These are phyloP conservation scores for Coenobita brevimanus DNA, from an alignment of 1,140 invertebrate species.

Conservation along the genomic window DNA sequence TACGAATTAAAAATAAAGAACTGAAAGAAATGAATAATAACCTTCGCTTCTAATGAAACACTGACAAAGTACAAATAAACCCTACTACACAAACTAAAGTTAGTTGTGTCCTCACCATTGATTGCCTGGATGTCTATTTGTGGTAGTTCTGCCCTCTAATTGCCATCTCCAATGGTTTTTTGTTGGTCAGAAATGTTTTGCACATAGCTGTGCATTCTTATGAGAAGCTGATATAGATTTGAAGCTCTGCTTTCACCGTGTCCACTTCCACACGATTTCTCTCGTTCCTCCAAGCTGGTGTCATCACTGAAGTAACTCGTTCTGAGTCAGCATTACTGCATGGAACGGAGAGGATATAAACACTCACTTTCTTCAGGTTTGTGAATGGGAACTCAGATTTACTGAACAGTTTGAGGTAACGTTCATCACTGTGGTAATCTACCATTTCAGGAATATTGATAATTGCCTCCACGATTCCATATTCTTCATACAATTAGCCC, in stretches of 20 bases:
- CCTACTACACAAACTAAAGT: too few relatives aligned
- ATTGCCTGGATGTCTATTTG: not conserved
- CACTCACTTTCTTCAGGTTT: slow-evolving; percentile 33
- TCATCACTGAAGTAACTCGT: slow-evolving; percentile 12
- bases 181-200: not conserved
- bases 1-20: too few relatives aligned
- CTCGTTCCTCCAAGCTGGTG: not conserved
- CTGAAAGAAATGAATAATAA: too few relatives aligned
- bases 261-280: slow-evolving; percentile 34
- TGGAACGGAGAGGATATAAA: slow-evolving; percentile 27
- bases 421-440: slow-evolving; percentile 36
- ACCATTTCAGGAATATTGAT: slow-evolving; percentile 26
- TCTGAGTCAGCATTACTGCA: slow-evolving; percentile 35
- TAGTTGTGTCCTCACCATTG: too few relatives aligned
- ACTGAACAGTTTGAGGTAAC: slow-evolving; percentile 31
- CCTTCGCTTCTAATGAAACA: too few relatives aligned
- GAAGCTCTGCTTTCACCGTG: slow-evolving; percentile 27
- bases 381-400: slow-evolving; percentile 35
- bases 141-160: not conserved
- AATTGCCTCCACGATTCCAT: slow-evolving; percentile 23
- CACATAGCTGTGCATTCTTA: slow-evolving; percentile 18
- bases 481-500: slow-evolving; percentile 15
- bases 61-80: too few relatives aligned
- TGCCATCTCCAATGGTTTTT: not conserved
- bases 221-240: slow-evolving; percentile 17